phyloP scores from a whole-genome alignment of 2,113 vertebrate species.

The Passer montanus region DNA sequence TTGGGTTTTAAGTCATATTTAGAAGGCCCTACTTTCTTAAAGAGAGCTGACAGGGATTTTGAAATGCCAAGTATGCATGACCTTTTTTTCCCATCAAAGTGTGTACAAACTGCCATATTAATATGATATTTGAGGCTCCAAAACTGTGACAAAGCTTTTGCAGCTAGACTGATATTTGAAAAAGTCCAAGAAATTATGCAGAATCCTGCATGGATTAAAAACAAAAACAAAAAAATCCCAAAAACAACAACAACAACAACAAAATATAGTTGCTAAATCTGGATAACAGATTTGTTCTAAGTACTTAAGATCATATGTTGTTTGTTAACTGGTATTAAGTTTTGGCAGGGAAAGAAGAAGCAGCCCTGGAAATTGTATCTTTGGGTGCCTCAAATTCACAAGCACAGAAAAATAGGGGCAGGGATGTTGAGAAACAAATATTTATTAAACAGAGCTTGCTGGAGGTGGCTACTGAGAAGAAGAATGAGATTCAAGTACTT shows the following conservation, averaged over 20 bases:
- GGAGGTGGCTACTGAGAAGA: background rate
- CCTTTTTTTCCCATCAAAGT: background rate
- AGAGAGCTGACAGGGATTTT: background rate
- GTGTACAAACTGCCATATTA: background rate
- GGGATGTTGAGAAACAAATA: background rate
- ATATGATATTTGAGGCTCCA: background rate
- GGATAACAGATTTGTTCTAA: background rate
- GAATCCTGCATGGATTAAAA: background rate
- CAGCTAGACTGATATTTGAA: background rate
- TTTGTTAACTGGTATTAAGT: background rate
- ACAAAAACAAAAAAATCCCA: too few relatives aligned
- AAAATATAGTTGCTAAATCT: background rate
- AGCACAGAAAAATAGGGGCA: background rate
- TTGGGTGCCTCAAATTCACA: background rate
- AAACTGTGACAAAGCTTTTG: background rate
- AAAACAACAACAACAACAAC: too few relatives aligned
- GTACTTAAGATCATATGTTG: background rate
- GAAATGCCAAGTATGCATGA: background rate
- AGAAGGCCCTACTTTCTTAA: background rate
- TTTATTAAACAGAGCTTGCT: conserved; percentile 34
- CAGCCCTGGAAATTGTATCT: background rate
- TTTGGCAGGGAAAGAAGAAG: background rate
- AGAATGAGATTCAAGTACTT: conserved; percentile 16
- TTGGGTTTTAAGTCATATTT: background rate
- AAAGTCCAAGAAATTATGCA: background rate